Evolutionary conservation across 2,888 invertebrate genomes (phyloP), one percentile per base, ranked within the genome.

Genomic region (Petrophora chlorosata): DNA sequence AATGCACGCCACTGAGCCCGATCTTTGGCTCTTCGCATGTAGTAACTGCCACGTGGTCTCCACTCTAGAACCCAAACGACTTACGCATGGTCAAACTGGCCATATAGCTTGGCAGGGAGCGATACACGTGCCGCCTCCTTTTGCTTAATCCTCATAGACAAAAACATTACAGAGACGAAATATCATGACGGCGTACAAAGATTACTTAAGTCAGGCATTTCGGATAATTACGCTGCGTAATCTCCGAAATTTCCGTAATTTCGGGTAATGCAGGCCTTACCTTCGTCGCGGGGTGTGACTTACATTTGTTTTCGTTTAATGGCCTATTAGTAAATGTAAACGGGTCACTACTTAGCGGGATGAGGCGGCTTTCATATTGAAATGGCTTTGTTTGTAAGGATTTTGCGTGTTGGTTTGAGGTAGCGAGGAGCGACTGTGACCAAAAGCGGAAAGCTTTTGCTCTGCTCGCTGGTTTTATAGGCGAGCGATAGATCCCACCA

Each of bases 231-330:
- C 39, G 33, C 10, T 8, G n/a, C 13, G 34, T 50, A 50, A 50
- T 50, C 50, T 40, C 30, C 17, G 38, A 42, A 48, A 48, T 48
- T 42, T 42, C 29, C 30, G 48, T 48, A 48, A 42, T 42, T 33
- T 33, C 33, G 14, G 23, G 39, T 41, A 41, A 47, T 42, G 48
- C 32, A 42, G 19, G 36, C 36, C 22, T n/a, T 40, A 32, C 33
- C 46, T 45, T 19, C 25, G 38, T 45, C 45, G 26, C 25, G 14
- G 12, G 17, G 34, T 41, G 25, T 47, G 28, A 34, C 40, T 40
- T 40, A 29, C 46, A 46, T 46, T 46, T 46, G 46, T 46, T 46
- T 40, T 40, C 34, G 29, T 39, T 46, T 40, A 46, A 46, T 15
- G 33, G 22, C 32, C 39, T 29, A 46, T 46, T 46, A 40, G 22